Evolutionary conservation across 2,888 invertebrate genomes (phyloP), one percentile per base, ranked within the genome.

Genomic region (Nematopogon swammerdamellus): DNA sequence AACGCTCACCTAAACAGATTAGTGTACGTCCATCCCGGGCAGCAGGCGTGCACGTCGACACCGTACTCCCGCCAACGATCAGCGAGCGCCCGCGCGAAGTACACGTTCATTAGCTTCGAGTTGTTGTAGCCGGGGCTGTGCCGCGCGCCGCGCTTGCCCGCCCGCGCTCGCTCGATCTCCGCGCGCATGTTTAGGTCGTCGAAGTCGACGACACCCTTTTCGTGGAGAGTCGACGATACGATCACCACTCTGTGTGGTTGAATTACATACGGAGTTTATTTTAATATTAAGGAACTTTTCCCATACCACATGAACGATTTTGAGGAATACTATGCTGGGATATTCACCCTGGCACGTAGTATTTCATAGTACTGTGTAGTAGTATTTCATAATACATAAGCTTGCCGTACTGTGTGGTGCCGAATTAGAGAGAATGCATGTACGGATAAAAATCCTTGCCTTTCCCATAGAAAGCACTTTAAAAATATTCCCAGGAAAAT

Each of bases 21-120:
- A 0, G 92, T 92, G 57, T 87, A 88, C 45, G 88, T 88, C 74
- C 91, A 90, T 6, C 92, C 92, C 1, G 92, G 93, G 59, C 90
- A 91, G 54, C 88, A 82, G 19, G 85, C 81, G 57, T 86, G 86
- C 1, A 87, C 85, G 56, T 84, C 84, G 17, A 89, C 75, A 1
- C 84, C 85, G 1, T 70, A 74, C 16, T 80, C 76, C 56, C 74
- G 68, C 5, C 81, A 63, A 55, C 80, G 74, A 49, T 79, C 80
- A 0, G 88, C 83, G 42, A 92, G 67, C 48, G 87, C 86, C 52
- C 75, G 70, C 14, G 83, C 84, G 64, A 89, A 91, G 63, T 91
- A 87, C 2, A 82, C 82, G 62, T 91, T 91, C 61, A 88, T 89
- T 47, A 92, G 66, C 70, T 92, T 92, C 0, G 91, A 90, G 66